These are phyloP conservation scores for Cynopterus sphinx DNA, from an alignment of 2,797 vertebrate genomes.

Conservation along the genomic window DNA sequence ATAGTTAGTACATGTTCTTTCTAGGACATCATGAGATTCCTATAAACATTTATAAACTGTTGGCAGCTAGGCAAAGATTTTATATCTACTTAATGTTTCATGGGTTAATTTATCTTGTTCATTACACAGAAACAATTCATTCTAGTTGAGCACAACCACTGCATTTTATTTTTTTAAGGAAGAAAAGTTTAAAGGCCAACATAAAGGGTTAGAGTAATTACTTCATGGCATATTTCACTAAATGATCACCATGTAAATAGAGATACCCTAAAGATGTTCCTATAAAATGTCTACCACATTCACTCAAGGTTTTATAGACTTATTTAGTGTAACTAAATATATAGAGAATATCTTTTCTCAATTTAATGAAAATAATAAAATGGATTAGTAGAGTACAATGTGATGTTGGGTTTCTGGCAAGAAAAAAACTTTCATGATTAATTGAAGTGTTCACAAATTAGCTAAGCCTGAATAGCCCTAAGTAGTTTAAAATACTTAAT, in stretches of 20 bases:
- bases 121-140: constrained; percentile 51
- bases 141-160: constrained; percentile 4
- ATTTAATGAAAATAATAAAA: constrained; percentile 17
- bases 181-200: background rate
- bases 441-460: background rate
- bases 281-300: constrained; percentile 41
- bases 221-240: background rate
- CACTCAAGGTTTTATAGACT: constrained; percentile 28
- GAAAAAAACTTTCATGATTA: background rate
- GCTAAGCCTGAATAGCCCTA: background rate
- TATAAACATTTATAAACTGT: constrained; percentile 45
- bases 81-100: constrained; percentile 51
- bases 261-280: constrained; percentile 8
- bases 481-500: constrained; percentile 3
- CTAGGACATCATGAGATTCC: background rate
- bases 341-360: background rate
- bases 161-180: constrained; percentile 35
- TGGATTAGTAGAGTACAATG: background rate
- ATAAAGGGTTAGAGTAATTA: constrained; percentile 31
- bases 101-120: constrained; percentile 54
- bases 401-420: background rate
- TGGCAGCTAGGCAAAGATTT: constrained; percentile 48
- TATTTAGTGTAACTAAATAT: constrained; percentile 5
- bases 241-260: background rate
- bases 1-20: constrained; percentile 15